phyloP scores from a whole-genome alignment of 2,888 invertebrate species.

The Leptothorax acervorum region DNA sequence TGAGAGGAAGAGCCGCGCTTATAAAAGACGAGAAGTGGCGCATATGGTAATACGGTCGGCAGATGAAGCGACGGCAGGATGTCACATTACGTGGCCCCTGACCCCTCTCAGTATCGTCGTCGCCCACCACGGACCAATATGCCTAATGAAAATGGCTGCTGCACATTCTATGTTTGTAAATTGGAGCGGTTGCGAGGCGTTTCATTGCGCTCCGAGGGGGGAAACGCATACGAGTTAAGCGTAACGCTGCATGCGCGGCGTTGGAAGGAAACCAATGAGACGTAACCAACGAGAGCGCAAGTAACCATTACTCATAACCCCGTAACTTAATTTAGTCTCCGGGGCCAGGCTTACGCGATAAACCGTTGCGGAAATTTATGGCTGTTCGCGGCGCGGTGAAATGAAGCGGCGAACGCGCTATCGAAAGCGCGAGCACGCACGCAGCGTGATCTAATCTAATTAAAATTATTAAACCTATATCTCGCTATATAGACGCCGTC shows the following conservation, averaged over 20 bases:
- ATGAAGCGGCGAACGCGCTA: neutral
- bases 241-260: conserved; percentile 39
- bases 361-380: conserved; percentile 50
- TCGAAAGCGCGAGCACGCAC: conserved; percentile 1
- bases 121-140: conserved; percentile 73
- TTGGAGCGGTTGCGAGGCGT: conserved; percentile 64
- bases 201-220: conserved; percentile 49
- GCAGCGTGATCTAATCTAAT: conserved; percentile 15
- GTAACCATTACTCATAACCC: conserved; percentile 49
- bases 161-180: conserved; percentile 76
- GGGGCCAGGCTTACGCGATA: conserved; percentile 29
- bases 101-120: conserved; percentile 64
- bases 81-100: conserved; percentile 83
- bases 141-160: conserved; percentile 81
- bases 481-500: neutral
- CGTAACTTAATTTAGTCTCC: conserved; percentile 55
- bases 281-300: conserved; percentile 52
- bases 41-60: conserved; percentile 78
- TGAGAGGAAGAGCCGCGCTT: conserved; percentile 60
- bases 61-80: conserved; percentile 83
- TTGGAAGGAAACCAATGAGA: conserved; percentile 44
- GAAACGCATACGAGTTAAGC: conserved; percentile 57
- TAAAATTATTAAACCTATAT: conserved; percentile 11
- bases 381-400: conserved; percentile 1
- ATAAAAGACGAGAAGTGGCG: conserved; percentile 68